Evolutionary conservation across 2,113 vertebrate species (phyloP).

Genomic region (Donacobius atricapilla): DNA sequence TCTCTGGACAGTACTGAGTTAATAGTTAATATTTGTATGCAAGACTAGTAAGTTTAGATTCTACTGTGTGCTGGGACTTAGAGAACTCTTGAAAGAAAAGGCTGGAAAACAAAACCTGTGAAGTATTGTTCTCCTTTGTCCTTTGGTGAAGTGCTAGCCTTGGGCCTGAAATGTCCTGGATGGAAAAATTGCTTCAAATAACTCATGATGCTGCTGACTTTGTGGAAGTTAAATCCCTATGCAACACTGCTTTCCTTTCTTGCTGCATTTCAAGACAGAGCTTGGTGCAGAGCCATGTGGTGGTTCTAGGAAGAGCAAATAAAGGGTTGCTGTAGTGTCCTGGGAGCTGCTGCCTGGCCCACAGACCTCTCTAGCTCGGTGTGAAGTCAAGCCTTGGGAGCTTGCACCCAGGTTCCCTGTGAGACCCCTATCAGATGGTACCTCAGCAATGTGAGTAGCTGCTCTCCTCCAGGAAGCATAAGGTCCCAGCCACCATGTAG

Average conservation of each 20-base stretch:
- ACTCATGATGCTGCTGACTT: background rate
- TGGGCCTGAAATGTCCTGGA: conserved; percentile 12
- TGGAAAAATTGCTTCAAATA: background rate
- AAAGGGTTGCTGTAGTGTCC: background rate
- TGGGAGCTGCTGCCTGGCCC: background rate
- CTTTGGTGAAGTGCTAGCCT: background rate
- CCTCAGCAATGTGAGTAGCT: background rate
- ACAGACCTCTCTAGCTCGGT: background rate
- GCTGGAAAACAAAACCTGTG: background rate
- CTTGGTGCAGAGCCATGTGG: background rate
- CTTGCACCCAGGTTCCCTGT: background rate
- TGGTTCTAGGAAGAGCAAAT: background rate
- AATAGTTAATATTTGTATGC: background rate
- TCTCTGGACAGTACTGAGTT: background rate
- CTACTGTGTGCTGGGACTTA: background rate
- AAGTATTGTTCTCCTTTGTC: background rate
- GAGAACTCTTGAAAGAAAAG: conserved; percentile 5
- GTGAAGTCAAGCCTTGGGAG: background rate
- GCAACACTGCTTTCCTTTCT: background rate
- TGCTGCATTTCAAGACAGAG: background rate
- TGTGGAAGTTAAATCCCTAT: background rate
- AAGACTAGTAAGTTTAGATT: background rate
- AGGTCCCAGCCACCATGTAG: background rate
- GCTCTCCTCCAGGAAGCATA: background rate
- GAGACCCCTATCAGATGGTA: background rate